Percentiles rank a stretch among this genome's conserved stretches.
Evolutionary conservation across 2,113 vertebrate species (phyloP).

Genomic region (Corythornis vintsioides): DNA sequence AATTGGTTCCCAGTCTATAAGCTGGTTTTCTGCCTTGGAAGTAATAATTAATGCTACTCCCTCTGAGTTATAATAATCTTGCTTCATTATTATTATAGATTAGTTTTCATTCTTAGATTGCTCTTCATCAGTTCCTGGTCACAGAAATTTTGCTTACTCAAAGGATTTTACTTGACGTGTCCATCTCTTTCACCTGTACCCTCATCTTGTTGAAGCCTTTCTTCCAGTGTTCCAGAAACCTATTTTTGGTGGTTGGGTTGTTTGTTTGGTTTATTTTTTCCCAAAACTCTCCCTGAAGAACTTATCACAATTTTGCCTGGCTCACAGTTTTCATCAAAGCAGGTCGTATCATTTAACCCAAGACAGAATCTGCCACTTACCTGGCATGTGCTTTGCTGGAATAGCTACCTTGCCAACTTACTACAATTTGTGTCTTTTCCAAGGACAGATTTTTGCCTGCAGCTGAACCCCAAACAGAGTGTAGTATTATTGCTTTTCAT

Average conservation of each 20-base stretch:
- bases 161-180: conserved; percentile 33
- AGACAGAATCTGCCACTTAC: not conserved
- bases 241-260: not conserved
- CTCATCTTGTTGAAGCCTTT: conserved; percentile 9
- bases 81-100: conserved; percentile 51
- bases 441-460: not conserved
- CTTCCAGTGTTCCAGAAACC: conserved; percentile 44
- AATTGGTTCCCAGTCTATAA: conserved; percentile 59
- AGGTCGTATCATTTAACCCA: not conserved
- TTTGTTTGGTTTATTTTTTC: not conserved
- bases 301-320: not conserved
- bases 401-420: not conserved
- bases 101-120: conserved; percentile 58
- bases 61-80: conserved; percentile 40
- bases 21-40: conserved; percentile 54
- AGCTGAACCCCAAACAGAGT: not conserved
- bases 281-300: not conserved
- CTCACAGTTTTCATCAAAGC: not conserved
- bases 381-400: not conserved
- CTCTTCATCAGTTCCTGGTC: conserved; percentile 29
- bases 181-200: conserved; percentile 11
- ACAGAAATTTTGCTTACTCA: conserved; percentile 50
- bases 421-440: not conserved
- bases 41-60: conserved; percentile 55
- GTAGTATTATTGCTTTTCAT: not conserved